These are phyloP conservation scores for Tylochromis polylepis DNA, from an alignment of 2,113 vertebrate genomes.

Conservation along the genomic window DNA sequence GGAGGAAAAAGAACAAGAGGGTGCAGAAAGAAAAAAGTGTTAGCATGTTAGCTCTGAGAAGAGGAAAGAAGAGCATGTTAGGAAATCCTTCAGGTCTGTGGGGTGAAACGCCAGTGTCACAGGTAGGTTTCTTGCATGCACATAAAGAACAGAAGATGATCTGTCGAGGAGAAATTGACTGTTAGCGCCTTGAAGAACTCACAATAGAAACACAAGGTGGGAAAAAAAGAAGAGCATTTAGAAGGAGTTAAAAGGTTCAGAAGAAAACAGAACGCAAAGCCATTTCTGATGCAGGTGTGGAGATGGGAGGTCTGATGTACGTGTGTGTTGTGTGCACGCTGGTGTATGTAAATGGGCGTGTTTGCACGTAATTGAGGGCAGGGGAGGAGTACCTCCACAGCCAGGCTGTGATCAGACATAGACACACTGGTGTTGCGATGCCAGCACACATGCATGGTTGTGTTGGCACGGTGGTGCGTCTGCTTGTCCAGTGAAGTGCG, in stretches of 20 bases:
- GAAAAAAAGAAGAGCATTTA: background rate
- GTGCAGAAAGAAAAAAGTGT: constrained; percentile 27
- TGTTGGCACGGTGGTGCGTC: constrained; percentile 87
- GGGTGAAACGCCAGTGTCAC: constrained; percentile 10
- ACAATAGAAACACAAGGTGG: background rate
- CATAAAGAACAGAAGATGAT: background rate
- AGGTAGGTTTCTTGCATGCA: background rate
- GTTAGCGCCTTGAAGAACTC: background rate
- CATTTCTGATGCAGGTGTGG: background rate
- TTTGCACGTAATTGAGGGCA: background rate
- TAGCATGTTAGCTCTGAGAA: constrained; percentile 41
- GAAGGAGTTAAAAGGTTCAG: background rate
- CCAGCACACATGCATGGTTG: constrained; percentile 95
- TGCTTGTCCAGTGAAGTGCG: constrained; percentile 82
- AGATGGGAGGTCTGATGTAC: background rate
- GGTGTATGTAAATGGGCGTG: background rate
- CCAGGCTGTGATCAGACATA: constrained; percentile 88
- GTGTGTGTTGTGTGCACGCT: background rate
- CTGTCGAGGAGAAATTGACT: background rate
- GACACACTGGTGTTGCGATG: constrained; percentile 94
- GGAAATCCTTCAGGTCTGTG: constrained; percentile 35
- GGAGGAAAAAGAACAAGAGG: constrained; percentile 4
- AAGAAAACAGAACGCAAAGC: background rate
- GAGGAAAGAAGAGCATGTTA: background rate
- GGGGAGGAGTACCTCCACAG: constrained; percentile 84